Conservation (phyloP, 2,888 invertebrate species). For the Synergus umbraculus region DNA sequence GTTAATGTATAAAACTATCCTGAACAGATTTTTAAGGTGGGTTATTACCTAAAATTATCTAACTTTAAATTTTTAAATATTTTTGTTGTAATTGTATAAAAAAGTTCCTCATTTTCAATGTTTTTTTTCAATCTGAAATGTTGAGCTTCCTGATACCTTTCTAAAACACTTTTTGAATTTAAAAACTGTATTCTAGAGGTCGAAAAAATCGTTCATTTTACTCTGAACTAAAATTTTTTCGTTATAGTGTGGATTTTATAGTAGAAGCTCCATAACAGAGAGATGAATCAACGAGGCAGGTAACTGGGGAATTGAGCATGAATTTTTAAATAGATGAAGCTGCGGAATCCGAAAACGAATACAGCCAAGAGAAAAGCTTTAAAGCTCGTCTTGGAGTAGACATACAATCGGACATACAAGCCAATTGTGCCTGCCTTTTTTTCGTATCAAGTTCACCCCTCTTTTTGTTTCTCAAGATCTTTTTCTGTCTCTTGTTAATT, state of each 20-base stretch:
- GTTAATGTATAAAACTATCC: too few relatives aligned
- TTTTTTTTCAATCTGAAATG: too few relatives aligned
- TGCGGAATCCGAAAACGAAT: slow-evolving; percentile 61
- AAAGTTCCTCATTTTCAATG: too few relatives aligned
- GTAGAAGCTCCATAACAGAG: slow-evolving; percentile 4
- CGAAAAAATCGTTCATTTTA: neutral
- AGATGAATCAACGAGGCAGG: slow-evolving; percentile 52
- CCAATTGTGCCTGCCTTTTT: neutral
- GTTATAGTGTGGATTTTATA: neutral
- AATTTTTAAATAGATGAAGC: slow-evolving; percentile 61
- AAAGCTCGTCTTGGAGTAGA: slow-evolving; percentile 3
- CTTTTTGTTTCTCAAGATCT: neutral
- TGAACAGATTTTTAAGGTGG: too few relatives aligned
- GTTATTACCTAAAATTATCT: too few relatives aligned
- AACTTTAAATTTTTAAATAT: too few relatives aligned
- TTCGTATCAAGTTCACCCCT: neutral
- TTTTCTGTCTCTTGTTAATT: neutral
- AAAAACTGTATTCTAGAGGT: slow-evolving; percentile 4
- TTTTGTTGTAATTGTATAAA: too few relatives aligned
- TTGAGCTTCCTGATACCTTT: too few relatives aligned
- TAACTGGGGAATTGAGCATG: slow-evolving; percentile 61
- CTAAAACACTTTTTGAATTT: too few relatives aligned
- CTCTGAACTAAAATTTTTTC: neutral
- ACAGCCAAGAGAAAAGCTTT: slow-evolving; percentile 22
- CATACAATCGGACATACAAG: neutral